phyloP scores from a whole-genome alignment of 2,113 vertebrate species.

The Saccopteryx leptura region DNA sequence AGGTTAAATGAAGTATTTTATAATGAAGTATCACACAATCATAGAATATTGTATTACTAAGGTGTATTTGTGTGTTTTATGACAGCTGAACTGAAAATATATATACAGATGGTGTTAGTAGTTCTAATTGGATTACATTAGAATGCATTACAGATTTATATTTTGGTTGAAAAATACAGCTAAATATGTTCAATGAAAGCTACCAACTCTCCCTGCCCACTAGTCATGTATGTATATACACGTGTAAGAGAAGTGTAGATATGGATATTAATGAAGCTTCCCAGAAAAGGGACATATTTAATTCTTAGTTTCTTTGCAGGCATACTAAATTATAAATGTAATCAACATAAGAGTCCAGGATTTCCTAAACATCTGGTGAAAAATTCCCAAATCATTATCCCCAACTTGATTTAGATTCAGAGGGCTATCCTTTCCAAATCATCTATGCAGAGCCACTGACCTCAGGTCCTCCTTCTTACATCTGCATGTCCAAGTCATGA shows the following conservation, averaged over 20 bases:
- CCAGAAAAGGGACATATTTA: conserved; percentile 15
- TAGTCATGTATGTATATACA: background rate
- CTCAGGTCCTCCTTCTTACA: background rate
- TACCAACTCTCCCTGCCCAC: conserved; percentile 5
- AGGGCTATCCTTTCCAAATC: background rate
- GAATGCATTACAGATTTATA: conserved; percentile 66
- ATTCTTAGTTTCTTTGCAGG: conserved; percentile 52
- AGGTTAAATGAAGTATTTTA: conserved; percentile 18
- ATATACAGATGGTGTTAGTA: conserved; percentile 72
- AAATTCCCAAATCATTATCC: conserved; percentile 11
- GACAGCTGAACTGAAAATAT: conserved; percentile 67
- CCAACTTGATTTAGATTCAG: background rate
- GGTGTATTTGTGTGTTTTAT: conserved; percentile 61
- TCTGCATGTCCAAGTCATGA: background rate
- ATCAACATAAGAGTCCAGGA: background rate
- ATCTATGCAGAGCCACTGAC: background rate
- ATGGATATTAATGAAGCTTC: conserved; percentile 40
- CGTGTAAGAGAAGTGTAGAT: background rate
- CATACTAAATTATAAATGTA: background rate
- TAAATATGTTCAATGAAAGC: conserved; percentile 64
- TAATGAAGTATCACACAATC: conserved; percentile 10
- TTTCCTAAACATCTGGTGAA: conserved; percentile 54
- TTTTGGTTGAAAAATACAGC: conserved; percentile 68
- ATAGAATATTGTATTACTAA: conserved; percentile 47
- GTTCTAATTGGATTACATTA: conserved; percentile 72